phyloP scores from a whole-genome alignment of 2,797 vertebrate genomes.

The Rhabdomys pumilio region DNA sequence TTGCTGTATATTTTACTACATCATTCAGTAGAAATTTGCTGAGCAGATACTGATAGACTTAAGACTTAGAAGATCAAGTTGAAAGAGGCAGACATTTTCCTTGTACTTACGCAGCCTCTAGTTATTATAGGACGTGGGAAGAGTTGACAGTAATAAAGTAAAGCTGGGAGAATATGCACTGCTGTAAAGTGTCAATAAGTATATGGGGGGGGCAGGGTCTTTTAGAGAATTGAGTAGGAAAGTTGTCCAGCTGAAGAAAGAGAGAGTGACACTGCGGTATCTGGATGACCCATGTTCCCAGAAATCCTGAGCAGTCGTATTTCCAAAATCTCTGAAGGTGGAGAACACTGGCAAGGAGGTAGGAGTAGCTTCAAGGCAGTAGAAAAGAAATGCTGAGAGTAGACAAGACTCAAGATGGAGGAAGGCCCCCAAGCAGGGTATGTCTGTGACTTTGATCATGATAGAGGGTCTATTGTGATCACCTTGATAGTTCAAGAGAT shows the following conservation, averaged over 20 bases:
- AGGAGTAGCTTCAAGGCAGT: fast-evolving
- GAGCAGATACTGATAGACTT: background rate
- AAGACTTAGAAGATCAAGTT: background rate
- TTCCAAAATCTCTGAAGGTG: background rate
- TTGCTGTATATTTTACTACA: background rate
- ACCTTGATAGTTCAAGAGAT: fast-evolving
- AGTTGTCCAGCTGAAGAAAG: background rate
- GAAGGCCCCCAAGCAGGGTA: fast-evolving
- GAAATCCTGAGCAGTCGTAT: background rate
- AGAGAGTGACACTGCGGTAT: fast-evolving
- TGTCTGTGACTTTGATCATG: background rate
- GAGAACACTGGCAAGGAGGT: background rate
- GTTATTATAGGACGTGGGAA: background rate
- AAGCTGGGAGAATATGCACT: background rate
- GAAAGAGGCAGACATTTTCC: background rate
- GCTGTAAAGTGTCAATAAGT: background rate
- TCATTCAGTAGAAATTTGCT: background rate
- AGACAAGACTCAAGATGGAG: too few relatives aligned
- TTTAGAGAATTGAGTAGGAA: background rate
- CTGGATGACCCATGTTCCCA: too few relatives aligned
- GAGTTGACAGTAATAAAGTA: background rate
- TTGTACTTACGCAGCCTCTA: background rate
- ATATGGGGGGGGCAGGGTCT: fast-evolving
- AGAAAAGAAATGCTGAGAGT: fast-evolving
- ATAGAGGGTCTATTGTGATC: background rate